Conservation (phyloP, 1,140 invertebrate species). For the Rhagoletis pomonella region DNA sequence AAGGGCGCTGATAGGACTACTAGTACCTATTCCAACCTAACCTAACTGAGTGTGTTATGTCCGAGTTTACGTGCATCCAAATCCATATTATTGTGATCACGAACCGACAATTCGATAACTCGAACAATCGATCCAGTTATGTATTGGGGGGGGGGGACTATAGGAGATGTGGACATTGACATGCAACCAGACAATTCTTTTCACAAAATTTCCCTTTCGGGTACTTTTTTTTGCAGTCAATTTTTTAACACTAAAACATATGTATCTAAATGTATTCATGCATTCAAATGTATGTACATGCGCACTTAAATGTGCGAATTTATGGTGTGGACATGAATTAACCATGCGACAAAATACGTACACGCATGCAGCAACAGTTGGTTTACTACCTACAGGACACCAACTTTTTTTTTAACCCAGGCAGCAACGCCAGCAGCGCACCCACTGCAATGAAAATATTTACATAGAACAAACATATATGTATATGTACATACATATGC, state of each 20-base stretch:
- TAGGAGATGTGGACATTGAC: too few relatives aligned
- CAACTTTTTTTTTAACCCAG: background rate
- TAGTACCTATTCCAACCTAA: too few relatives aligned
- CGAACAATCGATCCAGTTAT: too few relatives aligned
- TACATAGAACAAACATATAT: background rate
- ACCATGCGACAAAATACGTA: background rate
- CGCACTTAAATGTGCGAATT: slow-evolving; percentile 8
- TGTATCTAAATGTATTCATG: background rate
- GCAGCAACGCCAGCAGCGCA: background rate
- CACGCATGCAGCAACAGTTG: slow-evolving; percentile 59
- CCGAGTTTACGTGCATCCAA: too few relatives aligned
- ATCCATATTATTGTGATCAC: too few relatives aligned
- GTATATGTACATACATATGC: background rate
- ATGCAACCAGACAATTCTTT: too few relatives aligned
- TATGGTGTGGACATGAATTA: slow-evolving; percentile 10
- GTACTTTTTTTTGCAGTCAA: background rate
- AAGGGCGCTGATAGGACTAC: too few relatives aligned
- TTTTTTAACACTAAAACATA: background rate
- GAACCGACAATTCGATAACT: too few relatives aligned
- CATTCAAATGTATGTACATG: background rate
- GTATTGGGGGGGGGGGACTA: too few relatives aligned
- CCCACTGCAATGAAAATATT: background rate
- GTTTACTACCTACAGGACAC: slow-evolving; percentile 51
- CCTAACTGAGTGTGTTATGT: too few relatives aligned
- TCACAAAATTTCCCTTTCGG: background rate